phyloP scores from a whole-genome alignment of 2,888 invertebrate genomes.

The Acrobasis suavella region DNA sequence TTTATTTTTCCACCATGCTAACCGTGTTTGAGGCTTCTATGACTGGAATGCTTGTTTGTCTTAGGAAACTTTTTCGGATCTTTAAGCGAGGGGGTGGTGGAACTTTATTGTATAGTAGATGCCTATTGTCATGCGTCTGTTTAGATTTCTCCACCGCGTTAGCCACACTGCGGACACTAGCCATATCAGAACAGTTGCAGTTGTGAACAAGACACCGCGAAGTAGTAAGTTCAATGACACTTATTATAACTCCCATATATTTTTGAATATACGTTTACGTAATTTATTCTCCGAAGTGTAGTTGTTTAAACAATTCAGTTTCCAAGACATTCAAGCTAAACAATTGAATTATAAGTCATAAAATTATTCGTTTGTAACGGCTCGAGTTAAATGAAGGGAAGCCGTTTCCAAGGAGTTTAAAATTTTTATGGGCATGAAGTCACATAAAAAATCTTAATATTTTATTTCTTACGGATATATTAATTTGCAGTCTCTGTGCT shows the following conservation, averaged over 20 bases:
- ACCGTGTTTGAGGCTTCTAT: no score
- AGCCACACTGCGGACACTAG: no score
- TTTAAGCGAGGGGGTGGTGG: no score
- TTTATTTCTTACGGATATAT: not conserved
- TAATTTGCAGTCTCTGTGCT: not conserved
- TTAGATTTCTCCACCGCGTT: no score
- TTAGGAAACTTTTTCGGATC: no score
- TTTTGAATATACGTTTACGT: not conserved
- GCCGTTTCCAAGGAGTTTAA: conserved; percentile 23
- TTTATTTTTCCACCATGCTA: no score
- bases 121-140: no score
- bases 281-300: not conserved
- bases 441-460: not conserved
- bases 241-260: not conserved
- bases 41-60: no score
- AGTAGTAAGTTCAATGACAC: not conserved
- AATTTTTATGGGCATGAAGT: conserved; percentile 6
- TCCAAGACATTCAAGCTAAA: conserved; percentile 1
- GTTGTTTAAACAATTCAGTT: conserved; percentile 2
- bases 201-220: not conserved
- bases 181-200: no score
- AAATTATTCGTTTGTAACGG: conserved; percentile 50
- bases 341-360: conserved; percentile 48
- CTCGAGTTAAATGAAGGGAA: conserved; percentile 44
- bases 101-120: no score